Conservation (phyloP, 2,113 vertebrate species). For the Xenopus tropicalis region DNA sequence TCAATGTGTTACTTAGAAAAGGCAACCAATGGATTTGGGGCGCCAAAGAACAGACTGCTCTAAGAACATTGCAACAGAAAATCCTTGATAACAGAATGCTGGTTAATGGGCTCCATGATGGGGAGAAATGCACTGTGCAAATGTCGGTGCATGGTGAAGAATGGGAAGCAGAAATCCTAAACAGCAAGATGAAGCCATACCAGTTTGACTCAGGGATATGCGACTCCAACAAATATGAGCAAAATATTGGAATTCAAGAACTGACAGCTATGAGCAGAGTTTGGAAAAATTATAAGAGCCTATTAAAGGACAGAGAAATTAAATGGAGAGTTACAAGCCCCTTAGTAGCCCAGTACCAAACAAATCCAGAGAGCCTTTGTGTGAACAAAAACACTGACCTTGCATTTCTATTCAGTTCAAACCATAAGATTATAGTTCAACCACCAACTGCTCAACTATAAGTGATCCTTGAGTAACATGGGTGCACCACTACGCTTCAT, state of each 20-base stretch:
- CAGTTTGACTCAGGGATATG: neutral
- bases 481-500: too few relatives aligned
- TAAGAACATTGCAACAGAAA: neutral
- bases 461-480: too few relatives aligned
- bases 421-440: neutral
- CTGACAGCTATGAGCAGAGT: constrained; percentile 5
- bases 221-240: neutral
- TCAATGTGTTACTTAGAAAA: neutral
- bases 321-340: constrained; percentile 17
- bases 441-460: neutral
- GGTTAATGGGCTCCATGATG: neutral
- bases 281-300: neutral
- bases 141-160: neutral
- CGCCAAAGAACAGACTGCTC: neutral
- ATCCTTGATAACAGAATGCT: neutral
- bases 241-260: neutral
- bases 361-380: neutral
- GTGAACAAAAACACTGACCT: neutral
- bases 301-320: neutral
- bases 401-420: neutral
- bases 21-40: neutral
- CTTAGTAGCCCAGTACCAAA: neutral
- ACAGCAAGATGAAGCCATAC: constrained; percentile 1
- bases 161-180: constrained; percentile 19
- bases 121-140: neutral